Conservation (phyloP, 2,797 vertebrate species). For the Pteropus rufus region DNA sequence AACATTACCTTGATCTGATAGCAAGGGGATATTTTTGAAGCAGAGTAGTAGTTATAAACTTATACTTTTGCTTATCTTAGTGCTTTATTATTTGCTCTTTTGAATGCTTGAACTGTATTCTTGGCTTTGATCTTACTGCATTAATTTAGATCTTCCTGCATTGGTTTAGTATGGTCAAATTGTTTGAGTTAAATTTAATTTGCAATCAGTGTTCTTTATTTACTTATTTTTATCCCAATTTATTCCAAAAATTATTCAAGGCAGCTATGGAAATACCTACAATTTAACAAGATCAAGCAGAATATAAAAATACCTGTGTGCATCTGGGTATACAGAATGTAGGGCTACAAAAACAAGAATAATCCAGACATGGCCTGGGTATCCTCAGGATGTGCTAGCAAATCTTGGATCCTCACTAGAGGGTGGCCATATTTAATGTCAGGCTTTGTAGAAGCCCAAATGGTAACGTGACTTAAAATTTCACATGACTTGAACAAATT, state of each 20-base stretch:
- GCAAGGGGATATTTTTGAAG: not conserved
- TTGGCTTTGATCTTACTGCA: conserved; percentile 15
- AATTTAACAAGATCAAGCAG: conserved; percentile 33
- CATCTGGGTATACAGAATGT: conserved; percentile 25
- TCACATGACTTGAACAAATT: not conserved
- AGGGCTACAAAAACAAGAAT: not conserved
- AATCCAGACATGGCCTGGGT: not conserved
- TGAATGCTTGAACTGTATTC: not conserved
- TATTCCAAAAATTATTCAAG: conserved; percentile 48
- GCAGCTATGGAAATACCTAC: conserved; percentile 48
- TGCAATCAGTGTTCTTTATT: conserved; percentile 16
- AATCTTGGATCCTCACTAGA: not conserved
- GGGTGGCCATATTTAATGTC: not conserved
- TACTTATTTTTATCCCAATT: conserved; percentile 52
- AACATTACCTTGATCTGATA: not conserved
- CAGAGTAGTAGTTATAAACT: not conserved
- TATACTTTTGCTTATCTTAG: not conserved
- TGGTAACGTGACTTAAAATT: not conserved
- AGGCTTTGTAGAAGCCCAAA: not conserved
- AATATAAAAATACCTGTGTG: conserved; percentile 54
- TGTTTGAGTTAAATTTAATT: not conserved
- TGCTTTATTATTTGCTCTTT: not conserved
- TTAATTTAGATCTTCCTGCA: not conserved
- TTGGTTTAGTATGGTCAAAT: conserved; percentile 5
- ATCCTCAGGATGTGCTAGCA: not conserved